Percentiles rank a stretch among this genome's conserved stretches.
Conservation (phyloP, 2,797 vertebrate species). For the Danio aesculapii region DNA sequence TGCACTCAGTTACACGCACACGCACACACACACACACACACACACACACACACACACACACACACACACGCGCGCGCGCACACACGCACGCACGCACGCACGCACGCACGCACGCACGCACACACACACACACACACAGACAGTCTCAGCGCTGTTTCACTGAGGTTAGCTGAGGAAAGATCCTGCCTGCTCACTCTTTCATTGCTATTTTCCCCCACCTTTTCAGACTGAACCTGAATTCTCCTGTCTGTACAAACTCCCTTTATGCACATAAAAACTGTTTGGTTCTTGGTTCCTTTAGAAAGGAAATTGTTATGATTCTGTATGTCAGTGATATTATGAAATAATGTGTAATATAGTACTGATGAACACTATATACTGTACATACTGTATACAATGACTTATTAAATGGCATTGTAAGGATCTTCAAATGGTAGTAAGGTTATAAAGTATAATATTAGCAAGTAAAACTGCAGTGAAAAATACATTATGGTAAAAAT, state of each 20-base stretch:
- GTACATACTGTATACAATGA: no score
- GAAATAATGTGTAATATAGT: neutral
- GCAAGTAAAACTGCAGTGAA: neutral
- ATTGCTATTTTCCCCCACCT: neutral
- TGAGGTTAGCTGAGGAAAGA: neutral
- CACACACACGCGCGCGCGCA: neutral
- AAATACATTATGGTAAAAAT: no score
- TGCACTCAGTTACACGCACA: conserved; percentile 46
- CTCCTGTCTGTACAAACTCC: neutral
- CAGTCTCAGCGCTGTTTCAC: conserved; percentile 48
- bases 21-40: conserved; percentile 24
- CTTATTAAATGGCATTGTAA: neutral
- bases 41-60: conserved; percentile 38
- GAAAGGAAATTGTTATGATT: neutral
- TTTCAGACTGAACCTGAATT: neutral
- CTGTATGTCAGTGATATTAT: neutral
- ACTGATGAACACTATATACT: neutral
- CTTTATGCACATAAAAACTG: neutral
- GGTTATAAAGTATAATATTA: neutral
- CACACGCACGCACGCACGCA: conserved; percentile 23
- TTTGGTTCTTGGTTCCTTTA: neutral
- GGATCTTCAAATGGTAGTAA: neutral
- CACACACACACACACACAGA: conserved; percentile 38
- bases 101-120: conserved; percentile 1
- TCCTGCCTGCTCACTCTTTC: neutral